phyloP scores from a whole-genome alignment of 2,797 vertebrate species.

The Chlorospingus semifuscus region DNA sequence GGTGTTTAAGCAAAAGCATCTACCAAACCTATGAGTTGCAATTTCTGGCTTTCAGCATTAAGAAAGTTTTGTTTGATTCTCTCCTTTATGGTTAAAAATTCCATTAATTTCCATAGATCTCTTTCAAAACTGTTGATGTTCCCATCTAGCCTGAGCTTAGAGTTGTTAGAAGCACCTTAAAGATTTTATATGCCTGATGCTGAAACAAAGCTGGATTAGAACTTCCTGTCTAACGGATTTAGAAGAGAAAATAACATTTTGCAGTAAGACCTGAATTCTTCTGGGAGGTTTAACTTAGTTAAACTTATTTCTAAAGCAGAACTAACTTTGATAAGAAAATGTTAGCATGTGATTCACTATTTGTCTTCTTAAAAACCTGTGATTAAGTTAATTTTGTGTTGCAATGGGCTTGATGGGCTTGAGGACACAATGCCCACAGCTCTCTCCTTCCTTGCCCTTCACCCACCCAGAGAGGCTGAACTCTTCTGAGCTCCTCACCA shows the following conservation, averaged over 20 bases:
- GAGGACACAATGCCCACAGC: fast-evolving
- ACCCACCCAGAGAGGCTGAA: neutral
- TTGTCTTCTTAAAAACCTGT: neutral
- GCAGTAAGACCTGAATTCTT: neutral
- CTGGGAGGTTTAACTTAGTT: neutral
- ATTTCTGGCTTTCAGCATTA: neutral
- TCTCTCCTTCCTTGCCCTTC: neutral
- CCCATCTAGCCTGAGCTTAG: neutral
- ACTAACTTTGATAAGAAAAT: neutral
- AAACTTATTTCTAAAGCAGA: neutral
- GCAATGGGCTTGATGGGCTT: fast-evolving
- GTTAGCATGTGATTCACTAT: neutral
- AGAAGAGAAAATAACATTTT: neutral
- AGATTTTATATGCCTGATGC: neutral
- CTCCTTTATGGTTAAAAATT: neutral
- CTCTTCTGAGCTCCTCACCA: neutral
- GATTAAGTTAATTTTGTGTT: neutral
- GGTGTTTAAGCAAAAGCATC: neutral
- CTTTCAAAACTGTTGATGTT: neutral
- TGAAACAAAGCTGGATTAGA: neutral
- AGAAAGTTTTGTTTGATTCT: neutral
- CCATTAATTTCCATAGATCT: neutral
- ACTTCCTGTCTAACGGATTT: neutral
- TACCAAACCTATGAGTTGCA: neutral
- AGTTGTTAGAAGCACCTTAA: neutral